Base-by-base conservation (phyloP, 2,888 invertebrate genomes). In the Melieria picta region DNA sequence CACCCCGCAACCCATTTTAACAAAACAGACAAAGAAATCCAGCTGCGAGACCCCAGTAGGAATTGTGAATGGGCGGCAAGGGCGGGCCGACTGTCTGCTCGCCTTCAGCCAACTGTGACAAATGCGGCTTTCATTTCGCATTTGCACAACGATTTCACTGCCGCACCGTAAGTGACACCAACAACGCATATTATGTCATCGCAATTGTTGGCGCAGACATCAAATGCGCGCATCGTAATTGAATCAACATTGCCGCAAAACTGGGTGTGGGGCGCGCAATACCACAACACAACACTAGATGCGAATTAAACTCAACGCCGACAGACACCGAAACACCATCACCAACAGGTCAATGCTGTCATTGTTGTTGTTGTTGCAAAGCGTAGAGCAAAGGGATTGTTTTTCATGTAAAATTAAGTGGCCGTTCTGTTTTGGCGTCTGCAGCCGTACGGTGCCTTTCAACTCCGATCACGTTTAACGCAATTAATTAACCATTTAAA, bases 91-190 rank as follows among this genome's bases (percentile, higher is more conserved):
- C n/a, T 11, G 10, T 60, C 16, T 5, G 47, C 64, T 50, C 64
- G 42, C 30, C 64, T 64, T 50, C 50, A 50, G 52, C 52, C 64
- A 64, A 64, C 64, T 52, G 52, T 64, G 64, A 64, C 64, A 43
- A 16, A 64, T 64, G 64, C 13, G 9, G 52, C 30, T 63, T 63
- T 63, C 48, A 48, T 63, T 63, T 63, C n/a, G 48, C n/a, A 4
- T 7, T 16, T n/a, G 9, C 11, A 52, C 11, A 13, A 52, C 52
- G 5, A n/a, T 30, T 30, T 30, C 30, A 30, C 30, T 30, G 30
- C 30, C 30, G 30, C 30, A 30, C 3, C 30, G 30, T 30, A 52
- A 52, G 5, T 52, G 13, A 9, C 13, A 13, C 7, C 11, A 52
- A 52, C 11, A 52, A 52, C 52, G 9, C 30, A 52, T n/a, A 52